Evolutionary conservation across 2,888 invertebrate species (phyloP).

Genomic region (Drosophila barbarae): DNA sequence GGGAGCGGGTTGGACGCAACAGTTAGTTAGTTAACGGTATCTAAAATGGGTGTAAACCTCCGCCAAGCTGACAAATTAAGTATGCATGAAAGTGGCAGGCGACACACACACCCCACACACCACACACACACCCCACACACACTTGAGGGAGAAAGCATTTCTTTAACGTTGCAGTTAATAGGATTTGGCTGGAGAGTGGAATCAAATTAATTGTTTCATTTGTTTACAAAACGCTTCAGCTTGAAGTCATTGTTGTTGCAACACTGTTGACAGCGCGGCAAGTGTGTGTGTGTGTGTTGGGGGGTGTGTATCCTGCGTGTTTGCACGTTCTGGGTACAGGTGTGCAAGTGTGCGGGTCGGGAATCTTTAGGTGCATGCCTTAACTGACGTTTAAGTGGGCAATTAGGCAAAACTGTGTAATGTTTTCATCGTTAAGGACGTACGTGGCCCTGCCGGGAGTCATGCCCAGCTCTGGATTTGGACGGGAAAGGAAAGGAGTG

Average conservation of each 20-base stretch:
- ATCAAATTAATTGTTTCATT: slow-evolving; percentile 73
- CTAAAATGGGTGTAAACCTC: slow-evolving; percentile 52
- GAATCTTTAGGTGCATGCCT: slow-evolving; percentile 16
- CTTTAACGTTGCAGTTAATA: slow-evolving; percentile 57
- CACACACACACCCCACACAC: not conserved
- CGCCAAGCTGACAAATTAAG: slow-evolving; percentile 67
- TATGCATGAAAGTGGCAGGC: slow-evolving; percentile 61
- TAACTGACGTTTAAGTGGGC: slow-evolving; percentile 53
- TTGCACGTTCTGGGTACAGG: slow-evolving; percentile 8
- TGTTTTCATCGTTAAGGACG: slow-evolving; percentile 43
- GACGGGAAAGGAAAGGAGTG: too few species aligned
- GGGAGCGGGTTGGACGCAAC: slow-evolving; percentile 47
- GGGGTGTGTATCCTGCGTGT: not conserved
- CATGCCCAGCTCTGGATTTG: not conserved
- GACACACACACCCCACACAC: slow-evolving; percentile 9
- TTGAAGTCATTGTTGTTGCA: slow-evolving; percentile 39
- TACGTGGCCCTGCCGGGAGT: slow-evolving; percentile 9
- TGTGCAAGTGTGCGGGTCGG: slow-evolving; percentile 3
- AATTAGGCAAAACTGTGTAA: slow-evolving; percentile 59
- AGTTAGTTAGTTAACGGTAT: slow-evolving; percentile 62
- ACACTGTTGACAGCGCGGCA: slow-evolving; percentile 26
- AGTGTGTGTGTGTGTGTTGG: not conserved
- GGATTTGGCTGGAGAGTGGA: slow-evolving; percentile 61
- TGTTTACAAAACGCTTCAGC: slow-evolving; percentile 54
- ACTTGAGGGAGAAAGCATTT: slow-evolving; percentile 34